phyloP scores from a whole-genome alignment of 2,888 invertebrate species.

The Chirona hameri region DNA sequence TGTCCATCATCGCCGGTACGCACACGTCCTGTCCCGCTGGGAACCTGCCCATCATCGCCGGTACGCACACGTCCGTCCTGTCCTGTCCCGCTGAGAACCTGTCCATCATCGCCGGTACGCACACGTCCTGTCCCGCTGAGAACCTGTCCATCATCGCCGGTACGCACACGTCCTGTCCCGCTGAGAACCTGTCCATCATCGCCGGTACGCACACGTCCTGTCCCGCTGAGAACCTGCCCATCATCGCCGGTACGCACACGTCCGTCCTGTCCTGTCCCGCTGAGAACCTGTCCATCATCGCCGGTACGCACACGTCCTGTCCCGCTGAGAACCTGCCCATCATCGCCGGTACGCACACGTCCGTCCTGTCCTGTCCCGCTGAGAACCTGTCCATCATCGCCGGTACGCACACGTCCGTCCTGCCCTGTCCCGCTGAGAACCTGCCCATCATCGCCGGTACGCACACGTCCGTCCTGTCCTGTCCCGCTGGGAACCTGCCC shows the following conservation, averaged over 20 bases:
- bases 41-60: constrained; percentile 5
- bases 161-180: neutral
- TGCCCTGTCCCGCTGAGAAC: neutral
- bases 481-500: neutral
- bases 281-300: constrained; percentile 1
- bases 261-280: neutral
- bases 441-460: constrained; percentile 7
- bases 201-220: neutral
- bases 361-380: neutral
- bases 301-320: neutral
- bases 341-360: neutral
- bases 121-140: neutral
- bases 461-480: too few species aligned
- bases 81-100: neutral
- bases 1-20: constrained; percentile 2
- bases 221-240: constrained; percentile 2
- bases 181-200: constrained; percentile 1
- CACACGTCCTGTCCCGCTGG: neutral
- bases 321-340: neutral
- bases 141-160: constrained; percentile 7
- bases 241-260: neutral
- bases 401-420: neutral
- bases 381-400: constrained; percentile 2
- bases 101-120: neutral
- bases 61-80: neutral